These are phyloP conservation scores for Metopia argyrocephala DNA, from an alignment of 2,888 invertebrate species.

Conservation along the genomic window DNA sequence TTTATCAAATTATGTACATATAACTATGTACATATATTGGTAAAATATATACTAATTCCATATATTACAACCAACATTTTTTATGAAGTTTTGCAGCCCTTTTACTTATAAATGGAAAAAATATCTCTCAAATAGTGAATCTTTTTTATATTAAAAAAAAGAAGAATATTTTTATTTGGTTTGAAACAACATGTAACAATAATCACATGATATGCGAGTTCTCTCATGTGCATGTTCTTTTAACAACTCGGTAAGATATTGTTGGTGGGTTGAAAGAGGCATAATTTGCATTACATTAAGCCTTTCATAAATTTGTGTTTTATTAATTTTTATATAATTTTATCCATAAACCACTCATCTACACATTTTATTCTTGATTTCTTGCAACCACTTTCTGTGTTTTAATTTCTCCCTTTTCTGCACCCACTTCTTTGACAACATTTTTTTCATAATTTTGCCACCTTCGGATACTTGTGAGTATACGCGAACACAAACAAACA, in stretches of 20 bases:
- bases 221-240: too few relatives aligned
- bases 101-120: too few relatives aligned
- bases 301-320: conserved; percentile 36
- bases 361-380: conserved; percentile 17
- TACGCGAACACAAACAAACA: not conserved
- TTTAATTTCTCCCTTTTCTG: not conserved
- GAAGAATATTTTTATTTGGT: too few relatives aligned
- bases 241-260: too few relatives aligned
- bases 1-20: too few relatives aligned
- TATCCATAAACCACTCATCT: conserved; percentile 53
- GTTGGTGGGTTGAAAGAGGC: not conserved
- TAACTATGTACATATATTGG: too few relatives aligned
- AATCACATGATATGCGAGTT: conserved; percentile 8
- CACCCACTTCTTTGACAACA: not conserved
- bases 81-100: too few relatives aligned
- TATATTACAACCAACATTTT: too few relatives aligned
- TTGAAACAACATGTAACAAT: too few relatives aligned
- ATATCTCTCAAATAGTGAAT: too few relatives aligned
- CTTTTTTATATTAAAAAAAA: too few relatives aligned
- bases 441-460: not conserved
- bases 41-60: too few relatives aligned
- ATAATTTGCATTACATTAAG: not conserved
- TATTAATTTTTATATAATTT: conserved; percentile 39
- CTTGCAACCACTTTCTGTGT: not conserved
- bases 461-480: not conserved